Conservation (phyloP, 2,113 vertebrate genomes). For the Aptenodytes patagonicus region DNA sequence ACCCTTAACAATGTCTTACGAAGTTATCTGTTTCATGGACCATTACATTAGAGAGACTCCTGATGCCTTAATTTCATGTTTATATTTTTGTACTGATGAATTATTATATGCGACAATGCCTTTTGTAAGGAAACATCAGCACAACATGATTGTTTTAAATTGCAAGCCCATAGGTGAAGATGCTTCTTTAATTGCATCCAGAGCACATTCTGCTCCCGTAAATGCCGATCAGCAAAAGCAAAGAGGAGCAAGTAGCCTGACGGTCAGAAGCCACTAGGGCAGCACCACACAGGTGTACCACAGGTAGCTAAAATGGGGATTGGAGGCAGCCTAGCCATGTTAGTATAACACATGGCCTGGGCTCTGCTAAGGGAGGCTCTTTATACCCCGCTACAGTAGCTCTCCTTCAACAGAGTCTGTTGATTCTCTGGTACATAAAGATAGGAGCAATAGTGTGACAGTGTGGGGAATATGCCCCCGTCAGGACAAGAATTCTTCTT, state of each 20-base stretch:
- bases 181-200: not conserved
- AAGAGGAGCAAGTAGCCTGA: not conserved
- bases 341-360: not conserved
- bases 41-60: not conserved
- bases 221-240: not conserved
- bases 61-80: conserved; percentile 17
- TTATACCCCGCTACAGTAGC: not conserved
- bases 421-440: not conserved
- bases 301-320: not conserved
- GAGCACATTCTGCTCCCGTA: not conserved
- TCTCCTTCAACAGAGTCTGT: not conserved
- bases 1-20: not conserved
- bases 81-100: not conserved
- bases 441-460: not conserved
- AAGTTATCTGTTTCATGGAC: not conserved
- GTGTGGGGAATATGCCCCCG: not conserved
- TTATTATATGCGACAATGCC: not conserved
- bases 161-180: not conserved
- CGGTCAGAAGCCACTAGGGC: not conserved
- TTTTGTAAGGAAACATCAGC: not conserved
- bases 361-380: not conserved
- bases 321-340: not conserved
- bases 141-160: not conserved
- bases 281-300: not conserved
- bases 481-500: not conserved